Evolutionary conservation across 2,113 vertebrate genomes (phyloP), one percentile per base, ranked within the genome.

Genomic region (Zootoca vivipara): DNA sequence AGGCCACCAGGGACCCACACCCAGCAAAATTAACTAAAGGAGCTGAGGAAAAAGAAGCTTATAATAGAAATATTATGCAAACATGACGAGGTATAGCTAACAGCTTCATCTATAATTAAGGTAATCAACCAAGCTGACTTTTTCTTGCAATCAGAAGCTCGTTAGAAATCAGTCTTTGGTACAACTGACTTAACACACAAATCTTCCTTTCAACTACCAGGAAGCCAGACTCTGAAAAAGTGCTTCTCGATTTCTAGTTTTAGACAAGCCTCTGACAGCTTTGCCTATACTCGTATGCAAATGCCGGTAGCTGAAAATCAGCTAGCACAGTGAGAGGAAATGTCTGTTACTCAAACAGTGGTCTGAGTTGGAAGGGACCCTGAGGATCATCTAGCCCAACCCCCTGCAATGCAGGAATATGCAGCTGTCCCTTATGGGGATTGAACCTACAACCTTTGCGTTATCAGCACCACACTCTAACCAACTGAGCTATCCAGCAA

Each of bases 141-240:
- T 75, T 78, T 75, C 22, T 72, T 38, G 87, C 78, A 77, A 89
- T 89, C 88, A 81, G 70, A 77, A 82, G 69, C 83, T 30, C 58
- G 9, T 75, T 65, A 65, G 69, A 74, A 89, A 85, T 58, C 40
- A 52, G 69, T 67, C 58, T 81, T n/a, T 65, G 33, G 16, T 69
- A 69, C 30, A 72, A 33, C n/a, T 52, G 38, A 35, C 42, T 28
- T 22, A 67, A 73, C 62, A 75, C 30, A 67, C 58, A 74, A n/a
- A 74, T 58, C 78, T 77, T 35, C 4, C 26, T 56, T 56, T 28
- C 26, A 65, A 26, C 78, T 79, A 46, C 38, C 46, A 38, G n/a
- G 26, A 85, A 73, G 18, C 38, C 15, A 80, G 67, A 28, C 16
- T 28, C 8, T 1, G 28, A 64, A 83, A 42, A 2, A 22, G 15